Conservation (phyloP, 2,888 invertebrate genomes). For the Drosophila anomalata region DNA sequence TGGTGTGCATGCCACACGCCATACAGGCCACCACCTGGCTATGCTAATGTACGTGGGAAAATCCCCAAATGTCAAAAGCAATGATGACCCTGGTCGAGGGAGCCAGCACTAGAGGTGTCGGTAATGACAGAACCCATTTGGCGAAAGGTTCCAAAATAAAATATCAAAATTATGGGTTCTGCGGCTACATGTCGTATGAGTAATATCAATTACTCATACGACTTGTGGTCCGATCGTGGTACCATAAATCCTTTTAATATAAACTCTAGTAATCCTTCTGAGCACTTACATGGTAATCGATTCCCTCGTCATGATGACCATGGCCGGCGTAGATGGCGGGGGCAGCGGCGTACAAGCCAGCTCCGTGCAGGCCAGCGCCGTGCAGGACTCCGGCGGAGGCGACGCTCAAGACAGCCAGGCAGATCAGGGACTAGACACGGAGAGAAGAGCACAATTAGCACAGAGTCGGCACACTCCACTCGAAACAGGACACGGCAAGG, state of each 20-base stretch:
- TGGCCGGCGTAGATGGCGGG: conserved; percentile 76
- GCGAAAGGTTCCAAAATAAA: not conserved
- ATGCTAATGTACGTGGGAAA: conserved; percentile 53
- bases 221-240: not conserved
- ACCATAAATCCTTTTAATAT: too few relatives aligned
- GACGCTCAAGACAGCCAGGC: conserved; percentile 83
- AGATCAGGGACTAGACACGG: conserved; percentile 81
- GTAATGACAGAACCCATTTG: not conserved
- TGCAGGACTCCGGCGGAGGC: conserved; percentile 83
- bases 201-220: not conserved
- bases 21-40: conserved; percentile 21
- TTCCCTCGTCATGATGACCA: conserved; percentile 79
- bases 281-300: conserved; percentile 83
- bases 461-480: not conserved
- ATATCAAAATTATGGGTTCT: not conserved
- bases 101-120: not conserved
- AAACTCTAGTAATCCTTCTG: not conserved
- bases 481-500: not conserved
- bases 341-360: conserved; percentile 76
- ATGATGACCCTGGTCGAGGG: conserved; percentile 38
- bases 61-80: conserved; percentile 60
- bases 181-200: not conserved
- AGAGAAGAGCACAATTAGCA: conserved; percentile 11
- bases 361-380: conserved; percentile 58
- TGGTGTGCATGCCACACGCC: conserved; percentile 59